A percentile compares a stretch with the other conserved stretches of the same genome.
Evolutionary conservation across 2,888 invertebrate species (phyloP).

Genomic region (Drosophila phalerata): DNA sequence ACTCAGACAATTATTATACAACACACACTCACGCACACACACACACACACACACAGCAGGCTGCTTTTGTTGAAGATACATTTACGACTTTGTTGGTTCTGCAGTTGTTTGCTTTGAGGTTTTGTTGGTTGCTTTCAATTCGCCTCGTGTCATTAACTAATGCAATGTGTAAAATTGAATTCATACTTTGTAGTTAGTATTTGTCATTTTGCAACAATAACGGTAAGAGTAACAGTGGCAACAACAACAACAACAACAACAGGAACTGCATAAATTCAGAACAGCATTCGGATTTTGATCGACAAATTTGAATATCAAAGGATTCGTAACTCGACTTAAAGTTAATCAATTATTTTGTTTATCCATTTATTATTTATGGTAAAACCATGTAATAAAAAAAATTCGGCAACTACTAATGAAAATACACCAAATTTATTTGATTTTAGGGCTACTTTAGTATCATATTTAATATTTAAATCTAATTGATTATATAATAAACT

Average conservation of each 20-base stretch:
- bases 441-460: too few relatives aligned
- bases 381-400: too few relatives aligned
- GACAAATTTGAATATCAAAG: slow-evolving; percentile 4
- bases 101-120: slow-evolving; percentile 28
- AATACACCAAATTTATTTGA: too few relatives aligned
- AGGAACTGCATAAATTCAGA: neutral
- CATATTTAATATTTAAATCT: too few relatives aligned
- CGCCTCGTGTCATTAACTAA: slow-evolving; percentile 7
- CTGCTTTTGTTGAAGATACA: neutral
- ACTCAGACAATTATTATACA: slow-evolving; percentile 20
- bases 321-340: slow-evolving; percentile 7
- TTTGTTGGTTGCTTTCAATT: neutral
- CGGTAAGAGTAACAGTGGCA: slow-evolving; percentile 3
- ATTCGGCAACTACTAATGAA: too few relatives aligned
- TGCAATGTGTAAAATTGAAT: slow-evolving; percentile 12
- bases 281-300: neutral
- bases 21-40: slow-evolving; percentile 4
- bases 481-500: too few relatives aligned
- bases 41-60: neutral
- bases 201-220: slow-evolving; percentile 12
- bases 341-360: slow-evolving; percentile 12
- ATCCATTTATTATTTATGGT: neutral
- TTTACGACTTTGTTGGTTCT: slow-evolving; percentile 20
- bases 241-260: neutral
- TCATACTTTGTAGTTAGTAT: slow-evolving; percentile 11